Conservation (phyloP, 92 coral and sea anemone species). For the Parazoanthus swiftii region DNA sequence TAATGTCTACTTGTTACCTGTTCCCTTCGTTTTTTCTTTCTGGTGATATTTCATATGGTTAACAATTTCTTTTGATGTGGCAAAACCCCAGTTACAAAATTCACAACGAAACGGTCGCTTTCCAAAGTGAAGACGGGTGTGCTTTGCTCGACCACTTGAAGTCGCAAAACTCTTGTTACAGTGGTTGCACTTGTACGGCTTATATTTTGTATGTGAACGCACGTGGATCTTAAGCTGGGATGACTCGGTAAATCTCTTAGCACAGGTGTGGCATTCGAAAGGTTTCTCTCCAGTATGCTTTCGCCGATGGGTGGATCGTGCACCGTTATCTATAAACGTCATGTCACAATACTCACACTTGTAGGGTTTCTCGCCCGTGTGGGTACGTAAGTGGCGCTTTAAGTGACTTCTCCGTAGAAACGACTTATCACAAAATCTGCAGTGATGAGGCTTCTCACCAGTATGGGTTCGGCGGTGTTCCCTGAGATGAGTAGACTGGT, state of each 20-base stretch:
- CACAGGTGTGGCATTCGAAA: slow-evolving; percentile 4
- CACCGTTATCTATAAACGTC: neutral
- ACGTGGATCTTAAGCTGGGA: slow-evolving; percentile 5
- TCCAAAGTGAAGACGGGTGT: slow-evolving; percentile 10
- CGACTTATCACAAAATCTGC: neutral
- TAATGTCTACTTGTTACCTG: neutral
- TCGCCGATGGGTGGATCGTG: neutral
- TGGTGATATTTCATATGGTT: neutral
- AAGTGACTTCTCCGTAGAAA: neutral
- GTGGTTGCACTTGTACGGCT: neutral
- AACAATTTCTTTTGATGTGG: neutral
- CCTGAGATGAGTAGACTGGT: neutral
- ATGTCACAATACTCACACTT: slow-evolving; percentile 20
- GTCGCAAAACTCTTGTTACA: neutral
- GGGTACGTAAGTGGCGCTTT: neutral
- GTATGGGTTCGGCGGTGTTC: neutral
- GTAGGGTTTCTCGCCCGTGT: slow-evolving; percentile 15
- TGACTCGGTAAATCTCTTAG: neutral
- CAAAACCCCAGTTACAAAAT: slow-evolving; percentile 9
- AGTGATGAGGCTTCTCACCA: slow-evolving; percentile 3
- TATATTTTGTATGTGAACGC: slow-evolving; percentile 3
- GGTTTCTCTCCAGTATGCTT: slow-evolving; percentile 21
- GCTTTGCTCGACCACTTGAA: neutral
- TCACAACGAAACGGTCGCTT: slow-evolving; percentile 19
- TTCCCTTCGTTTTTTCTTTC: neutral